Evolutionary conservation across 2,797 vertebrate genomes (phyloP).

Genomic region (Artibeus jamaicensis): DNA sequence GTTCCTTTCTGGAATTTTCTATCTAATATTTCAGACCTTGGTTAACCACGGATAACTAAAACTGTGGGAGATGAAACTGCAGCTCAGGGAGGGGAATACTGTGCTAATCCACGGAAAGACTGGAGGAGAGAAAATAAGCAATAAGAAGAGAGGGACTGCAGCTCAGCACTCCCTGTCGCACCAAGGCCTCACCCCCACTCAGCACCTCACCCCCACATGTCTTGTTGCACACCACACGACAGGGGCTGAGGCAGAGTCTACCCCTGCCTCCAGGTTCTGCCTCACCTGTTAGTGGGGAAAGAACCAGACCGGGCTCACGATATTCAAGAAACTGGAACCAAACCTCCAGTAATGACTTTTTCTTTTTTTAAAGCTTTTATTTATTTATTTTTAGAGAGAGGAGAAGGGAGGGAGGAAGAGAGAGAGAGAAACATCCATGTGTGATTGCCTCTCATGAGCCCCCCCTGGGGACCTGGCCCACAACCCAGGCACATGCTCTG

Average conservation of each 20-base stretch:
- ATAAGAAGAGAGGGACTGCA: neutral
- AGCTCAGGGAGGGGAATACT: neutral
- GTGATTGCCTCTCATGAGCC: too few species aligned
- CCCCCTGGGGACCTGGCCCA: too few species aligned
- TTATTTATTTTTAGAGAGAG: too few species aligned
- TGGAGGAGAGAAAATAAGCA: neutral
- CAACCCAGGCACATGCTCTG: too few species aligned
- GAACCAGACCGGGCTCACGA: neutral
- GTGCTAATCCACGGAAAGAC: neutral
- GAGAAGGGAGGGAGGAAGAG: too few species aligned
- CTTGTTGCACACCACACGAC: neutral
- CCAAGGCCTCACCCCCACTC: too few species aligned
- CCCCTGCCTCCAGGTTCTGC: neutral
- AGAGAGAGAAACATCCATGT: too few species aligned
- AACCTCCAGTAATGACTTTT: neutral
- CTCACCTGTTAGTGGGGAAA: neutral
- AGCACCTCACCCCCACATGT: neutral
- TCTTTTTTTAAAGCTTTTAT: too few species aligned
- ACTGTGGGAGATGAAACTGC: neutral
- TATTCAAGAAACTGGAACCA: neutral
- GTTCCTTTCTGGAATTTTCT: neutral
- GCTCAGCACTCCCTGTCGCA: neutral
- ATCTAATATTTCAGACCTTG: neutral
- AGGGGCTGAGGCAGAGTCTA: neutral
- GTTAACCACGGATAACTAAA: neutral